Evolutionary conservation across 2,888 invertebrate species (phyloP).

Genomic region (Ceramica pisi): DNA sequence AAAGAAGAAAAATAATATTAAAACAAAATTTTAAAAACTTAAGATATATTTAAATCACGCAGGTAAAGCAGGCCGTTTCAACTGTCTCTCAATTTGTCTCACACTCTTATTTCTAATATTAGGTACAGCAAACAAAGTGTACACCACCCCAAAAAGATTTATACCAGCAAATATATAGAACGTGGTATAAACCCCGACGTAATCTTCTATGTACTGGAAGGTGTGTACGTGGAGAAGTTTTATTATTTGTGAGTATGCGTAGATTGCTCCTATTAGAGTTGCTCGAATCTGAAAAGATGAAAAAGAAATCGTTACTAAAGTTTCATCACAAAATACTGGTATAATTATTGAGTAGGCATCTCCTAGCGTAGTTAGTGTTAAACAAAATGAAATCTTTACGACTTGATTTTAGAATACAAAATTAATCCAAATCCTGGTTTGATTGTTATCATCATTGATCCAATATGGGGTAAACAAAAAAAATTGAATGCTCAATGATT

Average conservation of each 20-base stretch:
- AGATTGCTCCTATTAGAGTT: constrained; percentile 75
- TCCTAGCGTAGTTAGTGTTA: too few species aligned
- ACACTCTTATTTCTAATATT: constrained; percentile 74
- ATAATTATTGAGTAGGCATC: too few species aligned
- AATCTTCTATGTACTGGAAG: constrained; percentile 79
- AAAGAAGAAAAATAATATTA: not conserved
- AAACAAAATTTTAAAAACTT: constrained; percentile 9
- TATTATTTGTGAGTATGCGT: constrained; percentile 78
- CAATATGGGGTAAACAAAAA: too few species aligned
- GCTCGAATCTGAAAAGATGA: constrained; percentile 80
- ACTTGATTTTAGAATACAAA: not conserved
- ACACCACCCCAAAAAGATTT: constrained; percentile 82
- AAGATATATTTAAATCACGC: constrained; percentile 65
- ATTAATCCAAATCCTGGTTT: too few species aligned
- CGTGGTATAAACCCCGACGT: constrained; percentile 79
- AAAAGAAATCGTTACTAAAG: not conserved
- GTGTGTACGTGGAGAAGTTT: constrained; percentile 80
- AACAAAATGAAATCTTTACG: not conserved
- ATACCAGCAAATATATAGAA: constrained; percentile 82
- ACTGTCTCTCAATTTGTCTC: constrained; percentile 80
- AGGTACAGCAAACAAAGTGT: constrained; percentile 78
- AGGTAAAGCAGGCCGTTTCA: constrained; percentile 79
- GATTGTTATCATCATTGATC: too few species aligned
- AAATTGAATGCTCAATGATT: too few species aligned
- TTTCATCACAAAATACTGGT: too few species aligned